Conservation (phyloP, 2,797 vertebrate genomes). For the Tapirus indicus region DNA sequence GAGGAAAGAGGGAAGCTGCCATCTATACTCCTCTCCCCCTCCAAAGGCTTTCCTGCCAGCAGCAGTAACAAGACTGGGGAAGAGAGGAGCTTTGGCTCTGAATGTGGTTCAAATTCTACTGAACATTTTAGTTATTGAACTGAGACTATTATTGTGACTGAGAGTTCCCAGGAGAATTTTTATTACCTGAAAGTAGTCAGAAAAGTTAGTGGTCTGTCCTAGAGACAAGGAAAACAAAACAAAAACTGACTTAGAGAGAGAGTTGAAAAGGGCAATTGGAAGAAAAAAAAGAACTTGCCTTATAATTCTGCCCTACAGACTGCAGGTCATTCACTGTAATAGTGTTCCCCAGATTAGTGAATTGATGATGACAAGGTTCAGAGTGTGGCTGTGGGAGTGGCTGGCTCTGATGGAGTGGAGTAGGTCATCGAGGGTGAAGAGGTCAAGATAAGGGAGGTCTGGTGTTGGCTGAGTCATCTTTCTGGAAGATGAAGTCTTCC, state of each 20-base stretch:
- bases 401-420: neutral
- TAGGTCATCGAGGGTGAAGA: neutral
- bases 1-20: neutral
- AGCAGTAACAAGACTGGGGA: neutral
- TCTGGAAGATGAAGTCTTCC: neutral
- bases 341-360: neutral
- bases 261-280: neutral
- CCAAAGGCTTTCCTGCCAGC: neutral
- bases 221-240: neutral
- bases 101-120: slow-evolving; percentile 13
- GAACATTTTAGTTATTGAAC: slow-evolving; percentile 35
- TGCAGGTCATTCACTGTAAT: neutral
- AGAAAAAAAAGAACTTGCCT: neutral
- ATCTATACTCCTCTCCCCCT: neutral
- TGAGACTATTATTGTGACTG: neutral
- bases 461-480: neutral
- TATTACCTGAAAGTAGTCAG: neutral
- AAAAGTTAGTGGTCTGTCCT: neutral
- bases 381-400: neutral
- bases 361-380: neutral
- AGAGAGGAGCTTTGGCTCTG: neutral
- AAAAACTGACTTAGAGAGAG: neutral
- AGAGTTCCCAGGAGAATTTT: slow-evolving; percentile 19
- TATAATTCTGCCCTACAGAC: neutral
- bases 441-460: neutral